Evolutionary conservation across 2,113 vertebrate species (phyloP).

Genomic region (Micronycteris hirsuta): DNA sequence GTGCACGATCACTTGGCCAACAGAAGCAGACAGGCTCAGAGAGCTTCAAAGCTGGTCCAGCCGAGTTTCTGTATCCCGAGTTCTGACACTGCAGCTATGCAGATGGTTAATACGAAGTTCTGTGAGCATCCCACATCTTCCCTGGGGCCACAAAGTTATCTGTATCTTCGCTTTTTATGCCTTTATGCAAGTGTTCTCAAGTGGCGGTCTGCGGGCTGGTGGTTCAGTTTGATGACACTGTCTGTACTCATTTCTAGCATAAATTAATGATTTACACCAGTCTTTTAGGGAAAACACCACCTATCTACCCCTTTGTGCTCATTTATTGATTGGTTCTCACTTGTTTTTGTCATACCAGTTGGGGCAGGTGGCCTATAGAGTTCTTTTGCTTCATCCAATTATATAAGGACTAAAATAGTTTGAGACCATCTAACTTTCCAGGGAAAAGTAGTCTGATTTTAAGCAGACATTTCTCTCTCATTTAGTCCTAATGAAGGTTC

Average conservation of each 20-base stretch:
- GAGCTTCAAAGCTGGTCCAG: neutral
- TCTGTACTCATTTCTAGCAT: neutral
- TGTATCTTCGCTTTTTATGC: neutral
- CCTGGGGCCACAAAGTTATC: neutral
- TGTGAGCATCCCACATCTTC: neutral
- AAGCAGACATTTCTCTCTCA: neutral
- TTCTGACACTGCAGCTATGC: neutral
- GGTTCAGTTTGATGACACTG: neutral
- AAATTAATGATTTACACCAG: conserved; percentile 26
- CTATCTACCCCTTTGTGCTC: neutral
- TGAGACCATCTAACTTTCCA: neutral
- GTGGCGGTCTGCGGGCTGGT: neutral
- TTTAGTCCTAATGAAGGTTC: neutral
- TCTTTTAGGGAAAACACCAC: neutral
- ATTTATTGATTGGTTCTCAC: neutral
- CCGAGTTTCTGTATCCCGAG: neutral
- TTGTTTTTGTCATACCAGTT: neutral
- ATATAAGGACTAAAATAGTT: neutral
- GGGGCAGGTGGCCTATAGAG: neutral
- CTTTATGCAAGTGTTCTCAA: neutral
- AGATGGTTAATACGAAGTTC: neutral
- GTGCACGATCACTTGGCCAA: neutral
- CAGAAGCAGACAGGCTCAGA: neutral
- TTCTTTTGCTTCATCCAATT: neutral
- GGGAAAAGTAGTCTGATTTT: neutral